Evolutionary conservation across 2,797 vertebrate genomes (phyloP).

Genomic region (Euthynnus affinis): DNA sequence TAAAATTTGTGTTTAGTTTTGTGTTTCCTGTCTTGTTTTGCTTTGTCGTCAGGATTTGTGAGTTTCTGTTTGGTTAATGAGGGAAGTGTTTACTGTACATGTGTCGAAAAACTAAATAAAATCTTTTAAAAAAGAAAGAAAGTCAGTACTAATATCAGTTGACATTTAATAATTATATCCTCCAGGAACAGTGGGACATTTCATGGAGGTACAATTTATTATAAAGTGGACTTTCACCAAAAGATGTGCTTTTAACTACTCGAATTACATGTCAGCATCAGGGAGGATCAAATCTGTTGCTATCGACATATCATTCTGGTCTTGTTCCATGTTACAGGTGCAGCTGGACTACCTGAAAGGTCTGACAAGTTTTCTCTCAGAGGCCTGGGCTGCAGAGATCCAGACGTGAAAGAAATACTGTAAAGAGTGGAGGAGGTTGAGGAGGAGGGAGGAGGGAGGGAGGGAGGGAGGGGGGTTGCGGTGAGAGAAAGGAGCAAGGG

Average conservation of each 20-base stretch:
- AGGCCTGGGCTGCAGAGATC: slow-evolving; percentile 44
- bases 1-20: too few species aligned
- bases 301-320: slow-evolving; percentile 19
- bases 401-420: slow-evolving; percentile 58
- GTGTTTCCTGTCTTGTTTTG: too few species aligned
- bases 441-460: background rate
- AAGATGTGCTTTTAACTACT: background rate
- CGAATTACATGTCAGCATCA: slow-evolving; percentile 20
- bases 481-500: slow-evolving; percentile 19
- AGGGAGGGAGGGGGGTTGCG: background rate
- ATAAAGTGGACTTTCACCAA: background rate
- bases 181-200: background rate
- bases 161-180: background rate
- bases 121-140: too few species aligned
- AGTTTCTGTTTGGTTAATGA: too few species aligned
- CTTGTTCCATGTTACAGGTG: slow-evolving; percentile 35
- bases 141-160: background rate
- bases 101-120: too few species aligned
- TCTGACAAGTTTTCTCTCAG: slow-evolving; percentile 58
- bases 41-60: too few species aligned
- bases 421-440: slow-evolving; percentile 2
- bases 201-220: background rate
- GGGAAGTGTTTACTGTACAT: too few species aligned
- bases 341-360: slow-evolving; percentile 22
- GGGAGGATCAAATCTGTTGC: background rate